These are phyloP conservation scores for Adela reaumurella DNA, from an alignment of 2,888 invertebrate genomes.

Conservation along the genomic window DNA sequence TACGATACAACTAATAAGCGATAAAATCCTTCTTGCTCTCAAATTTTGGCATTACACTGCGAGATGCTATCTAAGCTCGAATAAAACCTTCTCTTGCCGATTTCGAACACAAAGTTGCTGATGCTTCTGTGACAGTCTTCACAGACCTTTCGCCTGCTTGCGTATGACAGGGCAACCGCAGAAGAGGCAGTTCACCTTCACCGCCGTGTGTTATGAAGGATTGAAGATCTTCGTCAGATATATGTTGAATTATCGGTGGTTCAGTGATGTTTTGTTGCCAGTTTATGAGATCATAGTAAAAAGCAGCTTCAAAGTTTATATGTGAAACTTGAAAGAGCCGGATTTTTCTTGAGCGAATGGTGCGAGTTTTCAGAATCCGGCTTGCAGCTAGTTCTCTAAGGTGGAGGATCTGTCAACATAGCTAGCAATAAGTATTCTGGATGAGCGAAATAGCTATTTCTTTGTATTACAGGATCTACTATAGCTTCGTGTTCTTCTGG, in stretches of 20 bases:
- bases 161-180: slow-evolving; percentile 13
- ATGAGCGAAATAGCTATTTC: slow-evolving; percentile 13
- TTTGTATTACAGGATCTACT: slow-evolving; percentile 1
- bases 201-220: slow-evolving; percentile 5
- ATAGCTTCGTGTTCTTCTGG: slow-evolving; percentile 3
- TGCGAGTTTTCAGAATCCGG: slow-evolving; percentile 8
- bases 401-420: slow-evolving; percentile 10
- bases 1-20: no score
- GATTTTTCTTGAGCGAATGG: neutral
- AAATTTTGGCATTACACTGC: slow-evolving; percentile 6
- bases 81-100: slow-evolving; percentile 7
- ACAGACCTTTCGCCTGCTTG: slow-evolving; percentile 14
- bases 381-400: slow-evolving; percentile 9
- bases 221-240: slow-evolving; percentile 8
- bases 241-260: slow-evolving; percentile 5
- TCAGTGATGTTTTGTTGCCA: slow-evolving; percentile 10
- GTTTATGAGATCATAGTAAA: slow-evolving; percentile 10
- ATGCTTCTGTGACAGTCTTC: no score
- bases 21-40: slow-evolving; percentile 1
- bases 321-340: slow-evolving; percentile 9
- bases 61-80: slow-evolving; percentile 9
- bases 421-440: slow-evolving; percentile 12
- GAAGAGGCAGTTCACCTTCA: slow-evolving; percentile 4
- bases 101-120: no score
- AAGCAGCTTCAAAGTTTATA: slow-evolving; percentile 10